These are phyloP conservation scores for Lepisosteus osseus DNA, from an alignment of 2,113 vertebrate genomes.

Conservation along the genomic window DNA sequence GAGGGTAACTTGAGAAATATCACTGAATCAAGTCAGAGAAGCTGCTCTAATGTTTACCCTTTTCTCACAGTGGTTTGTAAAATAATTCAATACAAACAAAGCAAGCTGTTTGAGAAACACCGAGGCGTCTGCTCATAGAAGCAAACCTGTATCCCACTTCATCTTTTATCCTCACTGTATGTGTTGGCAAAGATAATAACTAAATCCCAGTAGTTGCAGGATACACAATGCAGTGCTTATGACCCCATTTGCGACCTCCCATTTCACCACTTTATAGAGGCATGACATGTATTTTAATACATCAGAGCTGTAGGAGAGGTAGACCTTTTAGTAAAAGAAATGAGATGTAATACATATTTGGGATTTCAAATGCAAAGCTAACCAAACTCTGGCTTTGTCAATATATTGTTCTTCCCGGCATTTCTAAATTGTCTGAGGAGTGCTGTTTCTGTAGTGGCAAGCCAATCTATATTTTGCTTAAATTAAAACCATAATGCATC, in stretches of 20 bases:
- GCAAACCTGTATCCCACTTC: neutral
- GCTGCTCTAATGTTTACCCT: neutral
- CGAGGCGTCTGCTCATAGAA: too few relatives aligned
- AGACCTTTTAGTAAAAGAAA: neutral
- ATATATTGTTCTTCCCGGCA: too few relatives aligned
- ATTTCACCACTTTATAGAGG: neutral
- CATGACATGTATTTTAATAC: constrained; percentile 3
- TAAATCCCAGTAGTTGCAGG: neutral
- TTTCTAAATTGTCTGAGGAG: neutral
- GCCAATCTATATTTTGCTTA: neutral
- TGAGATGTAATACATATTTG: too few relatives aligned
- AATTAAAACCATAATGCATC: neutral
- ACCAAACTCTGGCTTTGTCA: too few relatives aligned
- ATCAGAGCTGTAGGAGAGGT: neutral
- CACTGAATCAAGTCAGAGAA: neutral
- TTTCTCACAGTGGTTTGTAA: neutral
- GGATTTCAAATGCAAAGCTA: too few relatives aligned
- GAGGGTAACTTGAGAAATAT: neutral
- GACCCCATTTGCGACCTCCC: constrained; percentile 1
- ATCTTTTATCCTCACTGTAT: neutral
- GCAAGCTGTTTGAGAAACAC: neutral
- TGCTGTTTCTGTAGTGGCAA: too few relatives aligned
- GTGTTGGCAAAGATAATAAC: constrained; percentile 2
- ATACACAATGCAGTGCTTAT: neutral
- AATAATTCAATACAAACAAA: neutral